These are phyloP conservation scores for Eubucco bourcierii DNA, from an alignment of 2,113 vertebrate species.

Conservation along the genomic window DNA sequence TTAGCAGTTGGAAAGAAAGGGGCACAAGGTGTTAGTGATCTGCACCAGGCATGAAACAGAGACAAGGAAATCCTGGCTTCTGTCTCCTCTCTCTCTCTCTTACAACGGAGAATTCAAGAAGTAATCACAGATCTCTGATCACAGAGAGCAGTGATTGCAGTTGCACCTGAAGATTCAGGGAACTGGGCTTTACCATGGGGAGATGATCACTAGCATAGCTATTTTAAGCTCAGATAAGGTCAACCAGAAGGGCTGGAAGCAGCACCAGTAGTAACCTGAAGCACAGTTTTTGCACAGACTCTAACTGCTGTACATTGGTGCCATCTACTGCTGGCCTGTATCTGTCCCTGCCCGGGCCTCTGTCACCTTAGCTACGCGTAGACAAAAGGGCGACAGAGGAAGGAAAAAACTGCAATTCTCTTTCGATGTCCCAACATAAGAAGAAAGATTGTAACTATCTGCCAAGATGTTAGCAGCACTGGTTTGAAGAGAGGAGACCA, in stretches of 20 bases:
- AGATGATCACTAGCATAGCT: background rate
- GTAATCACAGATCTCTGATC: too few species aligned
- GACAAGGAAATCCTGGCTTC: background rate
- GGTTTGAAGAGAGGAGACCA: background rate
- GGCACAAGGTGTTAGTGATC: background rate
- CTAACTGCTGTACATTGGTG: constrained; percentile 48
- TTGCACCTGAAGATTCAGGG: background rate
- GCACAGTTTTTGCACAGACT: background rate
- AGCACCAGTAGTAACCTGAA: background rate
- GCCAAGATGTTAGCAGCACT: background rate
- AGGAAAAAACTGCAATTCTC: background rate
- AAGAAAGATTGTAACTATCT: background rate
- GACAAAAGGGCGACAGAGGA: background rate
- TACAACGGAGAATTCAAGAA: background rate
- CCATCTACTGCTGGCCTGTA: constrained; percentile 56
- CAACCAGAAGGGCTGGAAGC: background rate
- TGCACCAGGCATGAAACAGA: background rate
- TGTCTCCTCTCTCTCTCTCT: background rate
- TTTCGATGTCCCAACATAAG: background rate
- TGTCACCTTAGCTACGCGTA: background rate
- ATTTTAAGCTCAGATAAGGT: background rate
- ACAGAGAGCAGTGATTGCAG: background rate
- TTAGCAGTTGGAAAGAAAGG: background rate
- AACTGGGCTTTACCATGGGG: background rate
- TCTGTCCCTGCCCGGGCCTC: background rate